phyloP scores from a whole-genome alignment of 1,140 invertebrate genomes.

The Drosophila dunni region DNA sequence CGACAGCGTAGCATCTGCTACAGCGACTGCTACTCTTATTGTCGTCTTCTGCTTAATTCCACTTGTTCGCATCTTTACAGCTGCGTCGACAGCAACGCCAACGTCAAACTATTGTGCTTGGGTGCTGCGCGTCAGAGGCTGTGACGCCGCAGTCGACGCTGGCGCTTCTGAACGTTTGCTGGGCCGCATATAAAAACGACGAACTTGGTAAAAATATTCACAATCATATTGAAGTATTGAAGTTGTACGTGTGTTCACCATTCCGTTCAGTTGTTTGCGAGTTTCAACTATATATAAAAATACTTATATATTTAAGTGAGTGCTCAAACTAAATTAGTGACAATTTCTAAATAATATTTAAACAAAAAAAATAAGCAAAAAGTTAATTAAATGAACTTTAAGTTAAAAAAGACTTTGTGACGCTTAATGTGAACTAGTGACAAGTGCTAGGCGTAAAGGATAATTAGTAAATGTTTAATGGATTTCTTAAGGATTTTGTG shows the following conservation, averaged over 20 bases:
- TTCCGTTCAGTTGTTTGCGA: slow-evolving; percentile 40
- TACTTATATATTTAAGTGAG: slow-evolving; percentile 7
- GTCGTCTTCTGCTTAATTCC: slow-evolving; percentile 54
- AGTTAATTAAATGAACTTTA: slow-evolving; percentile 25
- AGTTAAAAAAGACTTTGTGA: slow-evolving; percentile 26
- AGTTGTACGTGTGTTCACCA: slow-evolving; percentile 50
- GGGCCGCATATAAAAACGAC: slow-evolving; percentile 75
- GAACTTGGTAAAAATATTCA: slow-evolving; percentile 76
- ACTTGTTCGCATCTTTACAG: slow-evolving; percentile 71
- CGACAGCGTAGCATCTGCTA: slow-evolving; percentile 43
- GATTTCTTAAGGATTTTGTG: slow-evolving; percentile 11
- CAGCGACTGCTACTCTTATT: slow-evolving; percentile 17
- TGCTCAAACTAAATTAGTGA: slow-evolving; percentile 19
- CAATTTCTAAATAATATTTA: neutral
- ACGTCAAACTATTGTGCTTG: slow-evolving; percentile 34
- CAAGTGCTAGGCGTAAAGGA: slow-evolving; percentile 29
- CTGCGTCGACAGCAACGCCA: slow-evolving; percentile 24
- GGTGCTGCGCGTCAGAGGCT: slow-evolving; percentile 39
- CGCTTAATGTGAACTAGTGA: slow-evolving; percentile 13
- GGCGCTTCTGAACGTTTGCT: slow-evolving; percentile 52
- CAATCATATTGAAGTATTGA: slow-evolving; percentile 80
- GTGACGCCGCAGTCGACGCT: slow-evolving; percentile 33
- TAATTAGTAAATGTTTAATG: slow-evolving; percentile 4
- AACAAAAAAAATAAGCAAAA: neutral
- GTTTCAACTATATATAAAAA: slow-evolving; percentile 25